Conservation (phyloP, 1,140 invertebrate genomes). For the Oscheius sp. region DNA sequence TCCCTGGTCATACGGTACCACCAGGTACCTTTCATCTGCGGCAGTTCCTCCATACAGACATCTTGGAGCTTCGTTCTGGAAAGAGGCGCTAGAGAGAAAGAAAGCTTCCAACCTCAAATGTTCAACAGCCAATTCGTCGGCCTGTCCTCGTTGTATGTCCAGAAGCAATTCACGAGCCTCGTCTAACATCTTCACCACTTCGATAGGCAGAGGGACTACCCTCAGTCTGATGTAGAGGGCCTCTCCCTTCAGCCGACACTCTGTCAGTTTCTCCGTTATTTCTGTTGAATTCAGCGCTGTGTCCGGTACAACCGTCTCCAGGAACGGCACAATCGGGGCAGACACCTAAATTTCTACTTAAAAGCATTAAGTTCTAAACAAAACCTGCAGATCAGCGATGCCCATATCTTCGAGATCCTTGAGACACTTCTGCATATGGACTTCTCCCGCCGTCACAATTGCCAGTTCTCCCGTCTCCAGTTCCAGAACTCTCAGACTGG, state of each 20-base stretch:
- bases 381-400: constrained; percentile 59
- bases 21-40: constrained; percentile 66
- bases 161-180: neutral
- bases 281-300: constrained; percentile 64
- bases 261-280: constrained; percentile 17
- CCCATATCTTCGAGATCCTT: constrained; percentile 69
- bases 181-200: constrained; percentile 69
- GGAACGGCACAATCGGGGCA: constrained; percentile 89
- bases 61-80: constrained; percentile 51
- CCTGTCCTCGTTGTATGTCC: constrained; percentile 4
- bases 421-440: constrained; percentile 88
- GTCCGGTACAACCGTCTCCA: constrained; percentile 79
- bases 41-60: constrained; percentile 71
- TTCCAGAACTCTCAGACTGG: constrained; percentile 53
- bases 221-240: constrained; percentile 72
- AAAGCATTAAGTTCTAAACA: neutral
- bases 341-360: constrained; percentile 83
- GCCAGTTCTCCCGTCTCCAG: constrained; percentile 89
- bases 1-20: constrained; percentile 61
- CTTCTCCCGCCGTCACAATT: constrained; percentile 91
- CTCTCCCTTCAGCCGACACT: constrained; percentile 63
- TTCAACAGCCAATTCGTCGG: neutral
- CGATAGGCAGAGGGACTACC: constrained; percentile 75
- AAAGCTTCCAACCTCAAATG: neutral
- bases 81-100: neutral